Base-by-base conservation (phyloP, 1,140 invertebrate species). In the Drosophila nikananu region DNA sequence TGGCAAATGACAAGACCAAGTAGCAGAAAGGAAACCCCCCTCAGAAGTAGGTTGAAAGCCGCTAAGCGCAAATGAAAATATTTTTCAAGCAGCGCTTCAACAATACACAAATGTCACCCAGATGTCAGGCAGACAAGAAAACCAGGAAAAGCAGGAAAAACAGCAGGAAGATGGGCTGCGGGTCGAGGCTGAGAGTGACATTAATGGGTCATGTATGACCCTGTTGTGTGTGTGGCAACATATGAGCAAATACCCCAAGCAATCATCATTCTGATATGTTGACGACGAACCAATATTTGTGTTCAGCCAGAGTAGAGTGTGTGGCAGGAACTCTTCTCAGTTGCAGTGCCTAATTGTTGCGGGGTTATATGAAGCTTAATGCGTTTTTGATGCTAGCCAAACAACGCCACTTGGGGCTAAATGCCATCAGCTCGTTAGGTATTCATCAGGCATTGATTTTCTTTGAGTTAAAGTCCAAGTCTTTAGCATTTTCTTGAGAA, bases 201-300 rank as follows among this genome's bases (percentile, higher is more conserved):
- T 63, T 68, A 77, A 55, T 77, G 63, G 61, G 41, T 61, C 44
- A 39, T 72, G 67, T 48, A 60, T 37, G 55, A 32, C 44, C 46
- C 37, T 35, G 44, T 72, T 51, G 44, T 30, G 60, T 35, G 15
- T 15, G 51, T 42, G 67, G 67, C 44, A 73, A 52, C 76, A 79
- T 59, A 64, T 78, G 51, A 78, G 59, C 76, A 79, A 79, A 79
- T 79, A 79, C 52, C 46, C 75, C 58, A 55, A 78, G 58, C 75
- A 77, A 77, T 68, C 57, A 48, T 46, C 35, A 72, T 70, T 48
- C 72, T 71, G 67, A 70, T 70, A 68, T 68, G 67, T 68, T 68
- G 67, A 71, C 64, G 72, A 80, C 74, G 72, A 71, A 71, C 72
- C 80, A 87, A 87, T 80, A 87, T 86, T 86, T 86, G 66, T 74